These are phyloP conservation scores for Callosobruchus maculatus DNA, from an alignment of 2,888 invertebrate genomes.

Conservation along the genomic window DNA sequence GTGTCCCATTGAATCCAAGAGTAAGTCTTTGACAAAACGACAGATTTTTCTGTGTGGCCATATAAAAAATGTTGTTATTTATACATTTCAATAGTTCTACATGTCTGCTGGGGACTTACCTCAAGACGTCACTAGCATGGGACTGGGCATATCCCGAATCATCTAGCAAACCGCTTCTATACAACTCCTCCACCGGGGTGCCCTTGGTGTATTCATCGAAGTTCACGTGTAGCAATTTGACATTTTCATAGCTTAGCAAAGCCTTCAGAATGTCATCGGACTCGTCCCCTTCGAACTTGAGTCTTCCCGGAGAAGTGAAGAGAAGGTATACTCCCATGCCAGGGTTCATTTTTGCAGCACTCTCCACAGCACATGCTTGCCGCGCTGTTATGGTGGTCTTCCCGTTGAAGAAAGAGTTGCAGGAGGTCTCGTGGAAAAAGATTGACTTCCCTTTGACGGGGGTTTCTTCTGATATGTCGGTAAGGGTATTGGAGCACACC, in stretches of 20 bases:
- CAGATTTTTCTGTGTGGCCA: too few species aligned
- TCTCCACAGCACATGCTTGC: constrained; percentile 68
- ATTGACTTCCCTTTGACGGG: constrained; percentile 51
- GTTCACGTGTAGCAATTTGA: constrained; percentile 53
- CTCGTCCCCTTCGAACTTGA: constrained; percentile 29
- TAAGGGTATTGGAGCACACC: constrained; percentile 29
- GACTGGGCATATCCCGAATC: constrained; percentile 56
- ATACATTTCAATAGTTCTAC: too few species aligned
- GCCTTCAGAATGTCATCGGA: constrained; percentile 42
- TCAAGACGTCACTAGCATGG: constrained; percentile 63
- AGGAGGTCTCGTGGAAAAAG: constrained; percentile 68
- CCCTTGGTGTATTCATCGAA: constrained; percentile 52
- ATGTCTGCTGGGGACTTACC: too few species aligned
- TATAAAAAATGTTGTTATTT: too few species aligned
- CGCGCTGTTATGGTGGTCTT: constrained; percentile 53
- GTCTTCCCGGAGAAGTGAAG: constrained; percentile 50
- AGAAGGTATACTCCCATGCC: constrained; percentile 55
- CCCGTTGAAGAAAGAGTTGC: constrained; percentile 45
- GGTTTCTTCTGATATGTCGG: constrained; percentile 36
- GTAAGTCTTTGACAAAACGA: too few species aligned
- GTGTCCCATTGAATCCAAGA: too few species aligned
- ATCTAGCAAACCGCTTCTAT: constrained; percentile 50
- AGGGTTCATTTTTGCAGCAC: constrained; percentile 62
- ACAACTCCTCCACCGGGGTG: constrained; percentile 59
- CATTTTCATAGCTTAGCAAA: constrained; percentile 50